Conservation (phyloP, 2,797 vertebrate genomes). For the Megaceryle alcyon region DNA sequence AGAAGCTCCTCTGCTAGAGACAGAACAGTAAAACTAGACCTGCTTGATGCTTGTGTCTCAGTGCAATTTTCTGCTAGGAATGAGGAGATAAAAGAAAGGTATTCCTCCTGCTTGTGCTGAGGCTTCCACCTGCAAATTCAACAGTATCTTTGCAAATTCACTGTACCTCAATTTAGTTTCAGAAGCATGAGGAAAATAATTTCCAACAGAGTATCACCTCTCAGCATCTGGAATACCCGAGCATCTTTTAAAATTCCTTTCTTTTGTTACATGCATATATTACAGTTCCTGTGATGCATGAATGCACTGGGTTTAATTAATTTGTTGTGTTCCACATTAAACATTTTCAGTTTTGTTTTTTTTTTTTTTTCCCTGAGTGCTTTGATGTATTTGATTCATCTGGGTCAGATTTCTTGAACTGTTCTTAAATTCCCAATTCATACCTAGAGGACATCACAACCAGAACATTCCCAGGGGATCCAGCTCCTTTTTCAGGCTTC, state of each 20-base stretch:
- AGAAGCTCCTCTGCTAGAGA: not conserved
- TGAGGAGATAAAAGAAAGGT: not conserved
- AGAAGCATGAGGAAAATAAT: not conserved
- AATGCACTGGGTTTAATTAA: not conserved
- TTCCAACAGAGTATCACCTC: not conserved
- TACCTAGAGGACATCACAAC: not conserved
- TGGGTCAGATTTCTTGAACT: not conserved
- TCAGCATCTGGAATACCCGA: not conserved
- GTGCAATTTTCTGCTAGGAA: not conserved
- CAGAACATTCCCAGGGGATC: not conserved
- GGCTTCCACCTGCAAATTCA: not conserved
- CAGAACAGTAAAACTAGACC: not conserved
- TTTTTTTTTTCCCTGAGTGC: not conserved
- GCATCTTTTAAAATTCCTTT: not conserved
- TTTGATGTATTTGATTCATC: not conserved
- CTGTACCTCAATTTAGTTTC: not conserved
- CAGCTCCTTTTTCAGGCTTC: not conserved
- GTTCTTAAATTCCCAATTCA: not conserved
- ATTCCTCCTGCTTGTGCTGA: not conserved
- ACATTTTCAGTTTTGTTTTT: not conserved
- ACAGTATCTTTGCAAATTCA: not conserved
- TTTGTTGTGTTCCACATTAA: not conserved
- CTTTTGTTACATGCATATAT: not conserved
- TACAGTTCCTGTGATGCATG: not conserved
- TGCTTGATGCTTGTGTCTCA: not conserved